These are phyloP conservation scores for Nothocercus julius DNA, from an alignment of 2,113 vertebrate genomes.

Conservation along the genomic window DNA sequence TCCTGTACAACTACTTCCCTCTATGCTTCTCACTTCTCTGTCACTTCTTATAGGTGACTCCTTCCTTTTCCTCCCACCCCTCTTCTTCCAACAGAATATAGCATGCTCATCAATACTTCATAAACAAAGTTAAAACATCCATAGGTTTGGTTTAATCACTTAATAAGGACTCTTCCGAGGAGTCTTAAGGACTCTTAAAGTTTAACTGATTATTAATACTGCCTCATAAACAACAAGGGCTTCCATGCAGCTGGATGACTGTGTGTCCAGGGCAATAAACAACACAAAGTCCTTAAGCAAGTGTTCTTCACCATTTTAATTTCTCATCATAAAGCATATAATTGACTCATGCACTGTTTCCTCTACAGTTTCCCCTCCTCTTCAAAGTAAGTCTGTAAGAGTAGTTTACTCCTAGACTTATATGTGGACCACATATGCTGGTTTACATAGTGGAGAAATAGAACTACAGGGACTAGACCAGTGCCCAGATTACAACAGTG, in stretches of 20 bases:
- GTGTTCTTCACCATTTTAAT: background rate
- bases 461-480: background rate
- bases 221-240: background rate
- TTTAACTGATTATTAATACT: background rate
- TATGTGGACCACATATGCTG: accelerated
- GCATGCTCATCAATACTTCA: background rate
- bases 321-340: background rate
- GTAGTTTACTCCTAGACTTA: background rate
- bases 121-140: background rate
- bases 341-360: background rate
- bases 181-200: background rate
- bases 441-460: background rate
- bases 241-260: background rate
- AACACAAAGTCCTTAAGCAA: background rate
- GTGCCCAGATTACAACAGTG: background rate
- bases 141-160: background rate
- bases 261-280: background rate
- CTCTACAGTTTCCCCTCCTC: background rate
- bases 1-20: background rate
- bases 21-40: background rate
- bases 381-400: background rate
- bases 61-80: background rate
- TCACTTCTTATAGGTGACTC: background rate
- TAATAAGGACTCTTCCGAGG: background rate
- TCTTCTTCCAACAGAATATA: background rate